Evolutionary conservation across 2,797 vertebrate genomes (phyloP), one percentile per base, ranked within the genome.

Genomic region (Enteromius thamalakanensis): DNA sequence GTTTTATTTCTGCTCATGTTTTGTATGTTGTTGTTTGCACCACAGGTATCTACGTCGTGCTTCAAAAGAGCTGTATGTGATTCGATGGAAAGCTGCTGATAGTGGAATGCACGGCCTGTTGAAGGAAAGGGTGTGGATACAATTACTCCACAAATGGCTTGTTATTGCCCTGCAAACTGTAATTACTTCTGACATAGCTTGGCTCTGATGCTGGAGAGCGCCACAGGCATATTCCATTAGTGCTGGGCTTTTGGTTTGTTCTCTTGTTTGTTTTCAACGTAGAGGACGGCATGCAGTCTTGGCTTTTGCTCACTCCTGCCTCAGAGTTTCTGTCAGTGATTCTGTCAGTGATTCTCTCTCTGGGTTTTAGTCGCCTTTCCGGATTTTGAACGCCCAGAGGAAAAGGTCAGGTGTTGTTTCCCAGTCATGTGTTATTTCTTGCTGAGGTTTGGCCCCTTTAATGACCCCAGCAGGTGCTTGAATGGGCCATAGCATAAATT

Each of bases 71-170:
- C 26, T 5, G 37, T 2, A 6, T 26, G 17, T 60, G 37, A 29
- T 45, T n/a, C 26, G 1, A 47, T 65, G 62, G 32, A 67, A 49
- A 37, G 62, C 64, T 9, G 64, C 75, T 37, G 1, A 34, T 85
- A 87, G 70, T 87, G 86, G 82, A 86, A 90, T 90, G 85, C 75
- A 78, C 26, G 23, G 65, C 47, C 76, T 83, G 81, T 53, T 76
- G 55, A 81, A 47, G 76, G 67, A 87, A 84, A 89, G 81, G 88
- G 89, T 84, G 89, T 88, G 89, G 87, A 76, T 87, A 34, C 88
- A 91, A 92, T 92, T 90, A 86, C 85, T 82, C 67, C 67, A 79
- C 85, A 90, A 91, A 89, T 79, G 53, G 87, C 84, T 88, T 83
- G 51, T 34, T 80, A 85, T 88, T 80, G 60, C 86, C 87, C 85